These are phyloP conservation scores for Temnothorax longispinosus DNA, from an alignment of 1,140 invertebrate species.

Conservation along the genomic window DNA sequence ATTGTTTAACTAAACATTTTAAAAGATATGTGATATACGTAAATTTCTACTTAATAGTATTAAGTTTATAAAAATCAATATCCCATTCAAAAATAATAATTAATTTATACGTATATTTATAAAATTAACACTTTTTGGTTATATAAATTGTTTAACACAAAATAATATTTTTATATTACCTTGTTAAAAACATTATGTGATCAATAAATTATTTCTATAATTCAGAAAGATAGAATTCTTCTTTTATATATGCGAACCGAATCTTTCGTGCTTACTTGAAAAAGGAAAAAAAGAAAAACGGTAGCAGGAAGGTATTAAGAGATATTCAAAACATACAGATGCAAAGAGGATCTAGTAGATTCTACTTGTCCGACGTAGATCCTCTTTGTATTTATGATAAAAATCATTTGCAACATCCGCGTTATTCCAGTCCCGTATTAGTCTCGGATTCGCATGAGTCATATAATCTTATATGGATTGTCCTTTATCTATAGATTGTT, in stretches of 20 bases:
- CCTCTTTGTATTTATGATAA: slow-evolving; percentile 89
- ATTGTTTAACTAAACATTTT: neutral
- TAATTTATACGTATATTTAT: neutral
- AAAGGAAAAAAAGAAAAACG: neutral
- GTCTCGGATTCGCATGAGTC: slow-evolving; percentile 70
- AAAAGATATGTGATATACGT: neutral
- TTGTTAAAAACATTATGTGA: neutral
- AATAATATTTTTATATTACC: neutral
- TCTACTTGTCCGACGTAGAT: slow-evolving; percentile 76
- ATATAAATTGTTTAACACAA: neutral
- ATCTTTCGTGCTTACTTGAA: neutral
- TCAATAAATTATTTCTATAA: neutral
- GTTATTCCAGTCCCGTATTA: slow-evolving; percentile 81
- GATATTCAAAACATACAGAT: slow-evolving; percentile 36
- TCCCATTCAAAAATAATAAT: neutral
- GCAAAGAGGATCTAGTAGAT: slow-evolving; percentile 45
- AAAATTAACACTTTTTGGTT: neutral
- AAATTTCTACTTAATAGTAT: neutral
- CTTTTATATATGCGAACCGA: neutral
- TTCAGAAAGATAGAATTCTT: neutral
- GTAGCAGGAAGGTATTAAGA: slow-evolving; percentile 33
- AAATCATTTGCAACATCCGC: slow-evolving; percentile 90
- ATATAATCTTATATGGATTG: slow-evolving; percentile 77
- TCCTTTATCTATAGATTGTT: slow-evolving; percentile 16
- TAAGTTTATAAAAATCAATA: neutral